Percentiles rank a stretch among this genome's conserved stretches.
phyloP scores from a whole-genome alignment of 1,140 invertebrate species.

The Drosophila varians region DNA sequence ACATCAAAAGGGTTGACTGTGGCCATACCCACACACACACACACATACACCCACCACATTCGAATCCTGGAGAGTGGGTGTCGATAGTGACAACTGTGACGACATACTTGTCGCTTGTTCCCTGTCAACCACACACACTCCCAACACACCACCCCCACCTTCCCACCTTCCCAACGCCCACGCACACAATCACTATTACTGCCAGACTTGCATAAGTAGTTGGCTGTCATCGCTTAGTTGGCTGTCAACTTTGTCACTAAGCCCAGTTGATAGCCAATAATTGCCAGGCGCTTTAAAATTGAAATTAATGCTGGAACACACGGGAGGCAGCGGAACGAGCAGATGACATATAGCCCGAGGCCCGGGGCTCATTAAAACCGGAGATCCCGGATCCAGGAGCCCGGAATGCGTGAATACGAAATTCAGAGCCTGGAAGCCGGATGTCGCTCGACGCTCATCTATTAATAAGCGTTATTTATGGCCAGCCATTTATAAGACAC shows the following conservation, averaged over 20 bases:
- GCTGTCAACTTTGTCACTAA: constrained; percentile 52
- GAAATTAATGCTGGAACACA: constrained; percentile 30
- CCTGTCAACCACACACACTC: constrained; percentile 52
- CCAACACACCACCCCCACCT: background rate
- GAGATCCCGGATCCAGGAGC: constrained; percentile 12
- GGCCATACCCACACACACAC: constrained; percentile 31
- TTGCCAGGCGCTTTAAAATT: constrained; percentile 59
- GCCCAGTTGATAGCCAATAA: constrained; percentile 57
- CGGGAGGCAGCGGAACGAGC: background rate
- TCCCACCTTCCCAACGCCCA: too few relatives aligned
- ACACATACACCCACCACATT: constrained; percentile 2
- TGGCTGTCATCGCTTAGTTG: constrained; percentile 58
- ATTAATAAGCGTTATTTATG: constrained; percentile 75
- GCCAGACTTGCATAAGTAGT: constrained; percentile 53
- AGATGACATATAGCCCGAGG: constrained; percentile 36
- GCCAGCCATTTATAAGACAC: constrained; percentile 51
- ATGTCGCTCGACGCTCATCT: constrained; percentile 50
- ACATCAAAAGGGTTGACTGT: constrained; percentile 81
- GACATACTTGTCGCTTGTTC: constrained; percentile 76
- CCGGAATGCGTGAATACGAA: constrained; percentile 12
- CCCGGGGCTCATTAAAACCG: constrained; percentile 36
- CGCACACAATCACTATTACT: background rate
- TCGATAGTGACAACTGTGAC: constrained; percentile 80
- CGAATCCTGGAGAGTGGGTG: constrained; percentile 43
- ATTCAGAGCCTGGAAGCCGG: constrained; percentile 3